Evolutionary conservation across 2,113 vertebrate species (phyloP).

Genomic region (Glareola pratincola): DNA sequence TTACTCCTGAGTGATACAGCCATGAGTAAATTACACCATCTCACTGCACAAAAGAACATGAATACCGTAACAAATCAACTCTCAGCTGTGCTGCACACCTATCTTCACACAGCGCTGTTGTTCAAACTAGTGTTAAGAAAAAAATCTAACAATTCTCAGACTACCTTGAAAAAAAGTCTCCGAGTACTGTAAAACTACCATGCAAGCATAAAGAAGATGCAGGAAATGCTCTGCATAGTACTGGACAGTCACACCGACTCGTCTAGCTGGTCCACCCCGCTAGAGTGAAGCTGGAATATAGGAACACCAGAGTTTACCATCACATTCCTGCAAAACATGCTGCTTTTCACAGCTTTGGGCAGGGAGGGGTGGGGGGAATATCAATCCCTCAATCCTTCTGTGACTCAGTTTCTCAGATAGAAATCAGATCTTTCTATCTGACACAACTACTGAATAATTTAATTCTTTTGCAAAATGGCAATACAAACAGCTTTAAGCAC

Average conservation of each 20-base stretch:
- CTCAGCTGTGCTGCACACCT: not conserved
- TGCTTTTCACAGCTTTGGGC: not conserved
- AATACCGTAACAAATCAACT: not conserved
- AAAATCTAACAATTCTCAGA: not conserved
- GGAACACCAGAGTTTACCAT: not conserved
- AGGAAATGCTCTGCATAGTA: not conserved
- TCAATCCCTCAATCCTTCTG: not conserved
- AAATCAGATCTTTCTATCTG: not conserved
- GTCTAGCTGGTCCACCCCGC: not conserved
- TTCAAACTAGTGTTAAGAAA: not conserved
- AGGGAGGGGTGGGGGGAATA: not conserved
- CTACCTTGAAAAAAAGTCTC: not conserved
- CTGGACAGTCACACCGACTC: not conserved
- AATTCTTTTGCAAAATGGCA: not conserved
- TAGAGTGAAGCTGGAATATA: not conserved
- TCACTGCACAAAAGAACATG: not conserved
- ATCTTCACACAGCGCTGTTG: not conserved
- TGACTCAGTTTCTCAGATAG: not conserved
- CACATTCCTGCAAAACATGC: not conserved
- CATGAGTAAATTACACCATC: not conserved
- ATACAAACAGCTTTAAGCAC: not conserved
- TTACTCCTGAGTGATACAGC: not conserved
- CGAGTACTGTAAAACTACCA: not conserved
- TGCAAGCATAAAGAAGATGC: not conserved
- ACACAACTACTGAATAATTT: not conserved